Percentiles rank a stretch among this genome's conserved stretches.
These are phyloP conservation scores for Rhingia campestris DNA, from an alignment of 2,888 invertebrate species.

Conservation along the genomic window DNA sequence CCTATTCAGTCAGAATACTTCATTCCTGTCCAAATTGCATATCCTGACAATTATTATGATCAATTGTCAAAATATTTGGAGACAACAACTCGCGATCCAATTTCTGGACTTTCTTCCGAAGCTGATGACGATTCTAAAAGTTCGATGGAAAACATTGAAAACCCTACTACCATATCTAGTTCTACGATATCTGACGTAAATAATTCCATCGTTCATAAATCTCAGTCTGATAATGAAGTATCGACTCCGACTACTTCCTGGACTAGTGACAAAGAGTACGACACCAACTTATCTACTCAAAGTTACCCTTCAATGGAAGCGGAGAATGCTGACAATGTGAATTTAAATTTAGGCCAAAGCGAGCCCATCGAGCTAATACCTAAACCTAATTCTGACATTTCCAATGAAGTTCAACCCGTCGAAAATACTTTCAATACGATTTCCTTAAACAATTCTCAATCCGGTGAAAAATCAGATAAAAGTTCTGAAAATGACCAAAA, in stretches of 20 bases:
- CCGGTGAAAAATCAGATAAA: background rate
- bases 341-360: no score
- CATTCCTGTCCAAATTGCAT: conserved; percentile 33
- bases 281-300: no score
- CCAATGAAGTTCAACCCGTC: no score
- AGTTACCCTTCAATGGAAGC: no score
- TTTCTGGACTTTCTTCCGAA: background rate
- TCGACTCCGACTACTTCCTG: background rate
- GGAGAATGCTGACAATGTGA: no score
- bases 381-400: no score
- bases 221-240: background rate
- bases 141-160: background rate
- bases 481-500: background rate
- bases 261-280: no score
- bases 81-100: background rate
- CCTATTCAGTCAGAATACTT: background rate
- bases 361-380: no score
- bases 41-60: conserved; percentile 38
- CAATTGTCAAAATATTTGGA: conserved; percentile 21
- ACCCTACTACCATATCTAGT: background rate
- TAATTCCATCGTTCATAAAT: background rate
- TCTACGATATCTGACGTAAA: background rate
- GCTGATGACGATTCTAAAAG: background rate
- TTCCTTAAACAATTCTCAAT: no score
- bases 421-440: no score